Evolutionary conservation across 2,888 invertebrate genomes (phyloP).

Genomic region (Diarsia rubi): DNA sequence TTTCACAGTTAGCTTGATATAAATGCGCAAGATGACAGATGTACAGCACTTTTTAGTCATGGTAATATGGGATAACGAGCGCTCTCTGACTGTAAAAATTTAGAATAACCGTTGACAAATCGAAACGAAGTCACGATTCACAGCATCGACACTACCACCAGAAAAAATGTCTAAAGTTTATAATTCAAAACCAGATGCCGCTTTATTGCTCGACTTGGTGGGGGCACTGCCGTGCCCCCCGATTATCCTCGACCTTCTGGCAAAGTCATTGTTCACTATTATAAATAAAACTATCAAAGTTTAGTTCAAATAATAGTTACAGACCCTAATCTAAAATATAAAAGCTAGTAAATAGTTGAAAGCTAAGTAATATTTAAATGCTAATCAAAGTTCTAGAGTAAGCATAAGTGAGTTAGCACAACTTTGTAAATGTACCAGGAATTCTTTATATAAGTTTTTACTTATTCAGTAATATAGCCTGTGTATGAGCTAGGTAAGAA

Average conservation of each 20-base stretch:
- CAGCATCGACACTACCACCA: neutral
- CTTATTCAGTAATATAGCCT: conserved; percentile 17
- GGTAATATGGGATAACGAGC: neutral
- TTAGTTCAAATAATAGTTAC: conserved; percentile 23
- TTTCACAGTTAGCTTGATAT: too few species aligned
- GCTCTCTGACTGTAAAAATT: neutral
- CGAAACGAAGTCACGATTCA: neutral
- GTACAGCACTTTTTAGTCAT: conserved; percentile 5
- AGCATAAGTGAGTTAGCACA: conserved; percentile 56
- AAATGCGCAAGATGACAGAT: neutral
- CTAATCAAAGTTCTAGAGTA: conserved; percentile 66
- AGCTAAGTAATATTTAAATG: conserved; percentile 58
- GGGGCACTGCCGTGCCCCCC: too few species aligned
- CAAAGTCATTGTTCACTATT: neutral
- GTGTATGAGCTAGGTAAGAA: conserved; percentile 18
- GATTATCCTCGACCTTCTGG: conserved; percentile 13
- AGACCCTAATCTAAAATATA: conserved; percentile 32
- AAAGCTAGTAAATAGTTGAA: conserved; percentile 28
- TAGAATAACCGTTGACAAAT: neutral
- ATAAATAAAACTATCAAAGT: conserved; percentile 17
- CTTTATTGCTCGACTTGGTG: too few species aligned
- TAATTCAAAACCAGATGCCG: neutral
- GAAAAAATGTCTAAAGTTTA: neutral
- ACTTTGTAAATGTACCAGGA: conserved; percentile 45
- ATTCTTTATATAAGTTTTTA: conserved; percentile 43